A percentile compares a stretch with the other conserved stretches of the same genome.
phyloP scores from a whole-genome alignment of 2,797 vertebrate species.

The Xyrichtys novacula region DNA sequence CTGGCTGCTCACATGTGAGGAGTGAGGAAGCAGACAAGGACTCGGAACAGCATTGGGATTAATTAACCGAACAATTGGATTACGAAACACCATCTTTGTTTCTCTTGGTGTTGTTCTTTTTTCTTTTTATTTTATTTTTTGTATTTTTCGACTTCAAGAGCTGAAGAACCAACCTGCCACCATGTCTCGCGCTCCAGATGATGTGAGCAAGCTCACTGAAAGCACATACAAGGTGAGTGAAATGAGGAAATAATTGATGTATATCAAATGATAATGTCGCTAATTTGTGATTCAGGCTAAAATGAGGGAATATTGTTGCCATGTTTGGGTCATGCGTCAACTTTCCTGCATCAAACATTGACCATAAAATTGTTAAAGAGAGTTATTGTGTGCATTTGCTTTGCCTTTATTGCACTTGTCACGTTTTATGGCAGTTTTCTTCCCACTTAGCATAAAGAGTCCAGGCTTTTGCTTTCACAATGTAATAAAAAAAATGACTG shows the following conservation, averaged over 20 bases:
- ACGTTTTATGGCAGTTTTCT: neutral
- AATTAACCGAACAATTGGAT: constrained; percentile 41
- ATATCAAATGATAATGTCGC: too few species aligned
- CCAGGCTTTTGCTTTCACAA: neutral
- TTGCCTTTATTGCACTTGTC: neutral
- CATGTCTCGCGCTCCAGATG: constrained; percentile 92
- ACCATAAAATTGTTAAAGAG: neutral
- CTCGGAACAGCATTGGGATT: constrained; percentile 31
- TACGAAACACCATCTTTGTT: neutral
- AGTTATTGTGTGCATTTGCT: neutral
- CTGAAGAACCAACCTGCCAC: constrained; percentile 47
- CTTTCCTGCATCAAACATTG: neutral
- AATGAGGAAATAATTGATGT: neutral
- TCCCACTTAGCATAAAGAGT: neutral
- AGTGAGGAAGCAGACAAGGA: constrained; percentile 41
- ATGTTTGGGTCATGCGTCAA: too few species aligned
- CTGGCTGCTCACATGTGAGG: constrained; percentile 30
- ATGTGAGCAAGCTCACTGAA: constrained; percentile 93
- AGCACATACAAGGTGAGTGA: constrained; percentile 92
- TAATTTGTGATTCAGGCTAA: neutral
- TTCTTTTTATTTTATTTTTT: too few species aligned
- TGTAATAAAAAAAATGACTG: neutral
- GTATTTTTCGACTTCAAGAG: constrained; percentile 10
- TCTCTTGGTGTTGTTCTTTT: neutral
- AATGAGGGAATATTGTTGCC: neutral